phyloP scores from a whole-genome alignment of 2,113 vertebrate genomes.

The Tautogolabrus adspersus region DNA sequence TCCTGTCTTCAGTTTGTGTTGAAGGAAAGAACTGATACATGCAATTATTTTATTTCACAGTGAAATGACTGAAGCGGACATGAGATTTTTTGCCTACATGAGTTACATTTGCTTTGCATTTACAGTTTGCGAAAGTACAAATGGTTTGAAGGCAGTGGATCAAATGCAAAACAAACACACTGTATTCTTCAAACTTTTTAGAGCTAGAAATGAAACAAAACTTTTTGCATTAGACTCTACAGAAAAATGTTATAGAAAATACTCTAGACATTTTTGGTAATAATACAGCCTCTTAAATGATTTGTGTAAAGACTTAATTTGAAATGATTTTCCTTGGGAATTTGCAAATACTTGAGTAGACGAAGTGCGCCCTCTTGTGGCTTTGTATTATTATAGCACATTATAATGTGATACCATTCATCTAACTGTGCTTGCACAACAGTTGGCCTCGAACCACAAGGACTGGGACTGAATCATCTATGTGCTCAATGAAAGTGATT shows the following conservation, averaged over 20 bases:
- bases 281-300: constrained; percentile 8
- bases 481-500: constrained; percentile 76
- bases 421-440: constrained; percentile 53
- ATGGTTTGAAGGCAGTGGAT: constrained; percentile 32
- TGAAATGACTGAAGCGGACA: constrained; percentile 11
- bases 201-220: constrained; percentile 5
- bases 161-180: constrained; percentile 19
- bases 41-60: constrained; percentile 26
- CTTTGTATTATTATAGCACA: constrained; percentile 51
- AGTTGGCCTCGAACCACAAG: constrained; percentile 17
- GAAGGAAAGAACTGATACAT: constrained; percentile 3
- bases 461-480: constrained; percentile 39
- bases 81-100: constrained; percentile 24
- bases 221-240: constrained; percentile 11
- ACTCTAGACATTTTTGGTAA: not conserved
- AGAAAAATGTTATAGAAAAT: not conserved
- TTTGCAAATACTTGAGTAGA: constrained; percentile 44
- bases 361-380: constrained; percentile 66
- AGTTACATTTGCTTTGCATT: constrained; percentile 20
- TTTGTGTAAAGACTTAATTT: constrained; percentile 8
- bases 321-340: constrained; percentile 16
- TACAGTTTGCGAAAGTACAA: constrained; percentile 26
- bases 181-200: constrained; percentile 14
- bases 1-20: constrained; percentile 12
- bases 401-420: constrained; percentile 37